These are phyloP conservation scores for Patella pellucida DNA, from an alignment of 2,888 invertebrate genomes.

Conservation along the genomic window DNA sequence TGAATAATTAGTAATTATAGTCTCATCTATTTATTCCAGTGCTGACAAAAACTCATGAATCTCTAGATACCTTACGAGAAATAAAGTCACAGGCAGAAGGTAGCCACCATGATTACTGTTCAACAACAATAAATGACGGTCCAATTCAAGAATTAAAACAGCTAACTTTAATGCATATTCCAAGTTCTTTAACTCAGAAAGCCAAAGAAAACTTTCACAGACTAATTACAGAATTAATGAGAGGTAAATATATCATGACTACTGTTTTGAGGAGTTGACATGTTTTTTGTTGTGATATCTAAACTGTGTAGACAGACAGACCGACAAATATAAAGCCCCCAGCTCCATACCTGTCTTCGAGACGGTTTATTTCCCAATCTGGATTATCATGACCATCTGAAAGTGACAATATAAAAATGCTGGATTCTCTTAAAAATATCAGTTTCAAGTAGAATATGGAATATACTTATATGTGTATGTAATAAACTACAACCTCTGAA, in stretches of 20 bases:
- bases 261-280: no score
- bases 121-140: constrained; percentile 40
- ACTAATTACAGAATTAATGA: constrained; percentile 43
- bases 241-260: constrained; percentile 41
- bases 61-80: constrained; percentile 42
- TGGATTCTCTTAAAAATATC: no score
- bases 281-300: no score
- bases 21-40: constrained; percentile 19
- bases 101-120: constrained; percentile 40
- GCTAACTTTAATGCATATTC: constrained; percentile 56
- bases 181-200: constrained; percentile 48
- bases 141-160: constrained; percentile 48
- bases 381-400: no score
- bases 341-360: no score
- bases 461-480: no score
- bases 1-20: background rate
- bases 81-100: constrained; percentile 54
- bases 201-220: constrained; percentile 39
- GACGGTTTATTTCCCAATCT: no score
- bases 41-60: constrained; percentile 16
- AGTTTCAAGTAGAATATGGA: no score
- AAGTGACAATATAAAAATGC: no score
- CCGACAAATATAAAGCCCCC: no score
- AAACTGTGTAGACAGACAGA: no score
- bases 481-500: no score